phyloP scores from a whole-genome alignment of 2,113 vertebrate genomes.

The Aythya baeri region DNA sequence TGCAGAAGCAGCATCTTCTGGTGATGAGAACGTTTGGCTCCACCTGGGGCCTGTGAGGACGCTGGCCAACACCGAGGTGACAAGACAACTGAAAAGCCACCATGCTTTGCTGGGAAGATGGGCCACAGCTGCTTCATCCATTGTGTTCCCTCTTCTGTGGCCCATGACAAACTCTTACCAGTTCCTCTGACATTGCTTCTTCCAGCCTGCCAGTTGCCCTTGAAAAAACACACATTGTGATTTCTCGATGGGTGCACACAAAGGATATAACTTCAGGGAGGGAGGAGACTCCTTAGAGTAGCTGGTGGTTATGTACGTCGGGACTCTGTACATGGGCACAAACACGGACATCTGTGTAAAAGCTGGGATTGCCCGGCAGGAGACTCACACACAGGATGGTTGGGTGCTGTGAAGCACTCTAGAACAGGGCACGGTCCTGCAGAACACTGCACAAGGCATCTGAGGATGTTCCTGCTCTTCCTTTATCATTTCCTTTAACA shows the following conservation, averaged over 20 bases:
- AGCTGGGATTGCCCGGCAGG: background rate
- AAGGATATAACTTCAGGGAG: background rate
- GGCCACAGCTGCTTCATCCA: background rate
- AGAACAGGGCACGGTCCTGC: background rate
- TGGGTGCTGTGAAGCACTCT: background rate
- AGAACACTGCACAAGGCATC: background rate
- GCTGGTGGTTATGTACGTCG: background rate
- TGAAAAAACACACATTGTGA: background rate
- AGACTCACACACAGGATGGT: fast-evolving
- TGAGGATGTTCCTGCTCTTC: background rate
- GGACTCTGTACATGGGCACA: background rate
- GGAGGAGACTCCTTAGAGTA: background rate
- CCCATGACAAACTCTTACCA: background rate
- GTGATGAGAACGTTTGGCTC: fast-evolving
- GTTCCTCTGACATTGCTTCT: background rate
- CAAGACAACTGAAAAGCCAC: background rate
- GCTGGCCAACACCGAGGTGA: background rate
- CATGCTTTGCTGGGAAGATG: background rate
- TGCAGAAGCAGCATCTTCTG: background rate
- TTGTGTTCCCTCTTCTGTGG: background rate
- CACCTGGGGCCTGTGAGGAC: background rate
- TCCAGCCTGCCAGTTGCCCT: background rate
- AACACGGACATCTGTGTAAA: background rate
- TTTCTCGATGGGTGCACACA: background rate
- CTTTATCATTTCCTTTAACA: background rate